Evolutionary conservation across 2,888 invertebrate species (phyloP), one percentile per base, ranked within the genome.

Genomic region (Leucophenga montana): DNA sequence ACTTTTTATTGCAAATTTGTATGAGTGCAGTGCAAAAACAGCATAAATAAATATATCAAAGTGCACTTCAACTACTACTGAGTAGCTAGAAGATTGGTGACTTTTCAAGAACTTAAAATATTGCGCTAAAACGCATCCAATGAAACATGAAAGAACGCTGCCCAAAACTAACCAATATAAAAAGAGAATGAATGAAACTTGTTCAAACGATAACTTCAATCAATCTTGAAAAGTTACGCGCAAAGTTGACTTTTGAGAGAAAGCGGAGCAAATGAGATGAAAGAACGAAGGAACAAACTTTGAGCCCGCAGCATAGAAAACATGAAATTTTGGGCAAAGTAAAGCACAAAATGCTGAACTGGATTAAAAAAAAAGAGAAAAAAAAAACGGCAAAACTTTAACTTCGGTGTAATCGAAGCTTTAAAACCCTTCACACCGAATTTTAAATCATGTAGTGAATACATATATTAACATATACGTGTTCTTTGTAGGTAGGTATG

Each of bases 1-100:
- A 20, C 70, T 66, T 14, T 69, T 13, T 67, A 59, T 50, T 64
- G 46, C 62, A 64, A 64, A 67, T 59, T 48, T 59, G 18, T 59
- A 59, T 46, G 27, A 33, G 50, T 20, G 39, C 31, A 27, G 16
- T 44, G 72, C 72, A 71, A 61, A 14, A 50, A 50, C 44, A 39
- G 22, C 18, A 57, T 67, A 67, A 67, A 27, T 72, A 61, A 61
- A 61, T 61, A 39, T 18, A 16, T 27, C 27, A n/a, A 39, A 39
- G 61, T 39, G 62, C 20, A 22, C 22, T 64, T 64, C 39, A 39
- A 39, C 9, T 50, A 8, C 18, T 50, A 50, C 50, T 50, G 50
- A 50, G 18, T 39, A 11, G 50, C 50, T 50, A 16, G 18, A 6
- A 11, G 50, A 16, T 13, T 50, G 50, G 18, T 16, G n/a, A 50